A percentile compares a stretch with the other conserved stretches of the same genome.
Conservation (phyloP, 2,888 invertebrate species). For the Erannis defoliaria region DNA sequence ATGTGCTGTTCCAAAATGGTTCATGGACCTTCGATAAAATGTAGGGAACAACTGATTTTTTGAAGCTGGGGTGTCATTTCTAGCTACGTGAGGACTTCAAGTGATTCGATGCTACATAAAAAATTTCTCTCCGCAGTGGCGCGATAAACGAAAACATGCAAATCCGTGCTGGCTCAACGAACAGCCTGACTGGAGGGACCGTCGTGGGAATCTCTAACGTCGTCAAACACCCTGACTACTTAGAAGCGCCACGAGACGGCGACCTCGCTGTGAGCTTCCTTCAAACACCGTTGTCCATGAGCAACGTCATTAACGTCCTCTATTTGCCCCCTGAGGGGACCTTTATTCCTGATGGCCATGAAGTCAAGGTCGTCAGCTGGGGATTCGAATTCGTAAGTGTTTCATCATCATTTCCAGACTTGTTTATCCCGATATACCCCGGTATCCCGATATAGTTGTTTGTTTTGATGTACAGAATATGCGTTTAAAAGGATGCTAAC, state of each 20-base stretch:
- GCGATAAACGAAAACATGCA: conserved; percentile 52
- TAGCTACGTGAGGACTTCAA: no score
- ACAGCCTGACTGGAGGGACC: conserved; percentile 61
- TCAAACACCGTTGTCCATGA: conserved; percentile 50
- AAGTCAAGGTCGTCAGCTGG: conserved; percentile 65
- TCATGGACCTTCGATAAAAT: no score
- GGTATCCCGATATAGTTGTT: no score
- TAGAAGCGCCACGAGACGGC: conserved; percentile 50
- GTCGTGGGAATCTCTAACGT: conserved; percentile 46
- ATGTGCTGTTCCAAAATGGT: no score
- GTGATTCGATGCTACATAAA: no score
- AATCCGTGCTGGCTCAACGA: conserved; percentile 66
- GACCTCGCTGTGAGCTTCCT: conserved; percentile 61
- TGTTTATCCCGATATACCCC: no score
- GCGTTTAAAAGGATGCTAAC: no score
- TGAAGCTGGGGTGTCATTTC: no score
- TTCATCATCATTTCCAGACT: no score
- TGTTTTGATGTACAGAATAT: no score
- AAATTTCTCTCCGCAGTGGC: conserved; percentile 51
- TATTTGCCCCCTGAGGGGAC: conserved; percentile 59
- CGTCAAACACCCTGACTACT: conserved; percentile 58
- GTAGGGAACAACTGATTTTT: no score
- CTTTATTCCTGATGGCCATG: conserved; percentile 55
- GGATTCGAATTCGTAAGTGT: conserved; percentile 66
- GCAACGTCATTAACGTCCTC: conserved; percentile 50